A percentile compares a stretch with the other conserved stretches of the same genome.
phyloP scores from a whole-genome alignment of 2,888 invertebrate species.

The Carabus problematicus region DNA sequence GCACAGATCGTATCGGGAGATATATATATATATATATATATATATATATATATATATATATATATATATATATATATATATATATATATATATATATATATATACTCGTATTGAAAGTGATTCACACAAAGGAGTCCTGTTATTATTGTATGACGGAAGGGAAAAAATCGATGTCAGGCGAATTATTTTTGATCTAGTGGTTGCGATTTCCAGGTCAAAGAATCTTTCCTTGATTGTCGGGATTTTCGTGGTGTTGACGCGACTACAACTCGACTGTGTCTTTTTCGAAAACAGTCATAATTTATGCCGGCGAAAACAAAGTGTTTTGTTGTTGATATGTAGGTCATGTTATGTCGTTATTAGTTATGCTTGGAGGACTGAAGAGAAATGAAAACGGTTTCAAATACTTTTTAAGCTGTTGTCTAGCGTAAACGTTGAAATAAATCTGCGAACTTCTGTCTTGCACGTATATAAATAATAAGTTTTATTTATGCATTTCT shows the following conservation, averaged over 20 bases:
- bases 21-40: too few species aligned
- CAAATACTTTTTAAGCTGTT: constrained; percentile 23
- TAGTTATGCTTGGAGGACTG: constrained; percentile 24
- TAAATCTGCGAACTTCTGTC: neutral
- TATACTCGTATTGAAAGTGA: too few species aligned
- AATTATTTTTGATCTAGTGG: constrained; percentile 17
- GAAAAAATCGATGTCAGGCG: constrained; percentile 5
- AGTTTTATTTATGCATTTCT: constrained; percentile 2
- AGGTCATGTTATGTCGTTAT: constrained; percentile 27
- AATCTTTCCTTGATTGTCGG: constrained; percentile 16
- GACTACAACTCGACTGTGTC: neutral
- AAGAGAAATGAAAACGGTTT: constrained; percentile 29
- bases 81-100: too few species aligned
- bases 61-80: too few species aligned
- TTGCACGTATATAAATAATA: neutral
- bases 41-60: too few species aligned
- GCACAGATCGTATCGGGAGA: too few species aligned
- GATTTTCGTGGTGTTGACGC: constrained; percentile 23
- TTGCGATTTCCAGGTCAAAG: constrained; percentile 30
- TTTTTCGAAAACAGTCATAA: constrained; percentile 37
- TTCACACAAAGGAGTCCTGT: too few species aligned
- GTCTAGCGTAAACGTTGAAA: constrained; percentile 2
- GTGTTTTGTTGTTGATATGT: constrained; percentile 33
- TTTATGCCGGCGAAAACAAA: constrained; percentile 37
- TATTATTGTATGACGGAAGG: too few species aligned